Evolutionary conservation across 1,140 invertebrate species (phyloP).

Genomic region (Polyergus mexicanus): DNA sequence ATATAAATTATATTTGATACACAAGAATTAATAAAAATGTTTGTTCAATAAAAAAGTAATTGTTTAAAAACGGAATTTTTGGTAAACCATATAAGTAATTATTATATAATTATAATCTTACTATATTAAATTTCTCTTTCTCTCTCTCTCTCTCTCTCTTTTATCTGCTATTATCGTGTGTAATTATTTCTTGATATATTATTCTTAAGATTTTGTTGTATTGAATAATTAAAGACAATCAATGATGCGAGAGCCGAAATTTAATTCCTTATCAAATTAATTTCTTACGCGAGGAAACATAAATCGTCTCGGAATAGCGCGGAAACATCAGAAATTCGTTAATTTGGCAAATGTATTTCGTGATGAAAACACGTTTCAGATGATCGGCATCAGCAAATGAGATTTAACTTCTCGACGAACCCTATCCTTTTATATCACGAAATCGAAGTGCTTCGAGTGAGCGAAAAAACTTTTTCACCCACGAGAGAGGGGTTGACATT

Average conservation of each 20-base stretch:
- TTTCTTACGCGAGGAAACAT: background rate
- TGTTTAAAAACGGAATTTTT: background rate
- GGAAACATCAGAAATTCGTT: background rate
- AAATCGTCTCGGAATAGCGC: background rate
- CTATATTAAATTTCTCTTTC: no score
- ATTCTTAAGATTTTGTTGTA: background rate
- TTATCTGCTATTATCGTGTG: background rate
- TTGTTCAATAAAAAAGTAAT: background rate
- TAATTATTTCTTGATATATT: background rate
- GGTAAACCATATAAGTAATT: background rate
- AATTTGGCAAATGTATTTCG: slow-evolving; percentile 1
- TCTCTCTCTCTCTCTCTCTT: no score
- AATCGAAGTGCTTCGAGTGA: background rate
- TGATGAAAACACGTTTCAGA: slow-evolving; percentile 28
- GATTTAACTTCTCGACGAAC: slow-evolving; percentile 36
- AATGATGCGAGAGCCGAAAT: background rate
- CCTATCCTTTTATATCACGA: slow-evolving; percentile 28
- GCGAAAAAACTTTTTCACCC: slow-evolving; percentile 12
- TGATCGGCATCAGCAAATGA: slow-evolving; percentile 8
- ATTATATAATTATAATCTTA: background rate
- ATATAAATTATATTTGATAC: background rate
- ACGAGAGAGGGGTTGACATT: background rate
- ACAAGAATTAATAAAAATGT: background rate
- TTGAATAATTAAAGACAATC: background rate
- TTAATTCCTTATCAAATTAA: background rate